These are phyloP conservation scores for Laticauda laticaudata DNA, from an alignment of 2,113 vertebrate genomes.

Conservation along the genomic window DNA sequence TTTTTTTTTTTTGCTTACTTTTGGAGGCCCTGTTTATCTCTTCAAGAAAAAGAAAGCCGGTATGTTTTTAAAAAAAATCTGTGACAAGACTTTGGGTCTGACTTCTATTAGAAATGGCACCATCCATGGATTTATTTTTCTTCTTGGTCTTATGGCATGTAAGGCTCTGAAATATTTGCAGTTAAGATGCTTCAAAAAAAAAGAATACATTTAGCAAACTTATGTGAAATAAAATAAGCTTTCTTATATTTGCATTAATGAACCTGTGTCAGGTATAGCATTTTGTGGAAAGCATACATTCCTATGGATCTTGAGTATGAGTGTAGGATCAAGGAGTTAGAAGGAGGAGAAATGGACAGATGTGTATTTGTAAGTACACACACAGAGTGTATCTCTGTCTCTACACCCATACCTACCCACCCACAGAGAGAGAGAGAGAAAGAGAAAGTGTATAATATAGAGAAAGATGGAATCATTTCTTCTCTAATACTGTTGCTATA, in stretches of 20 bases:
- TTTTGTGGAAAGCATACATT: background rate
- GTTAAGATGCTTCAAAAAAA: slow-evolving; percentile 45
- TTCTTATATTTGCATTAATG: slow-evolving; percentile 4
- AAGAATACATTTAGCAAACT: slow-evolving; percentile 35
- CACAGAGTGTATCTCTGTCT: background rate
- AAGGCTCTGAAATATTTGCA: slow-evolving; percentile 35
- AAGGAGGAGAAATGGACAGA: background rate
- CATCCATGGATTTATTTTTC: slow-evolving; percentile 58
- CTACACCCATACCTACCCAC: background rate
- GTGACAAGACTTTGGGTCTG: slow-evolving; percentile 56
- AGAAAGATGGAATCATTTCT: background rate
- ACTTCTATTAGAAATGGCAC: slow-evolving; percentile 66
- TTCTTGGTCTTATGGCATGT: slow-evolving; percentile 37
- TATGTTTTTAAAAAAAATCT: slow-evolving; percentile 41
- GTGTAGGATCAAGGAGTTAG: background rate
- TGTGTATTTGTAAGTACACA: background rate
- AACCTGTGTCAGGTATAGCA: background rate
- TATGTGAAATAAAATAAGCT: slow-evolving; percentile 20
- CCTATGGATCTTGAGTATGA: background rate
- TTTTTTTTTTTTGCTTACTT: slow-evolving; percentile 48
- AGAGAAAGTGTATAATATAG: no score
- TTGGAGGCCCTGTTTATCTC: slow-evolving; percentile 60
- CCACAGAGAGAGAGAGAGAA: no score
- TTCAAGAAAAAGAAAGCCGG: slow-evolving; percentile 34
- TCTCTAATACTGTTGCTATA: background rate